phyloP scores from a whole-genome alignment of 2,888 invertebrate species.

The Tenodera sinensis region DNA sequence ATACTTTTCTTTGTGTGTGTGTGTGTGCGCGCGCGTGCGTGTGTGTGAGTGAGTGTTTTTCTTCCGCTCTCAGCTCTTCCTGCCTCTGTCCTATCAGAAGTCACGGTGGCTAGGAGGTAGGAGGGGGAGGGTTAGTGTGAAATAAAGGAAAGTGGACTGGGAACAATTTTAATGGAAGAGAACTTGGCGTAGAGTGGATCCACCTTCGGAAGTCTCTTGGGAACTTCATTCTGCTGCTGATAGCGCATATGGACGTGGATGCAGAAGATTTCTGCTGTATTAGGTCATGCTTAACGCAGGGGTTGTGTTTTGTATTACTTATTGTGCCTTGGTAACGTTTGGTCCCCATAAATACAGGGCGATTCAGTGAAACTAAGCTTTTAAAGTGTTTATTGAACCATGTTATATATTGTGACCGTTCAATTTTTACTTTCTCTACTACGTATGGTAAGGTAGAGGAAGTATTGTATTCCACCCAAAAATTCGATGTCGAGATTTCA shows the following conservation, averaged over 20 bases:
- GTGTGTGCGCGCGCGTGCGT: no score
- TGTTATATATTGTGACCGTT: no score
- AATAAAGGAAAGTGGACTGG: neutral
- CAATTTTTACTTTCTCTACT: no score
- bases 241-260: neutral
- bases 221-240: neutral
- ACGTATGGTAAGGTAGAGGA: no score
- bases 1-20: neutral
- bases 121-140: neutral
- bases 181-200: neutral
- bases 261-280: neutral
- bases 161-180: neutral
- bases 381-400: no score
- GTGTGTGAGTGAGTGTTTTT: neutral
- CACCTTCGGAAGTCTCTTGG: neutral
- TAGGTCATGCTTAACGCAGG: no score
- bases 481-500: no score
- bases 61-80: neutral
- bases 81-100: neutral
- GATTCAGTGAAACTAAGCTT: no score
- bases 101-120: neutral
- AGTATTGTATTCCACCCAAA: no score
- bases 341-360: no score
- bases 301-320: no score
- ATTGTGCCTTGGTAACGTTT: no score